Base-by-base conservation (phyloP, 2,113 vertebrate genomes). In the Scortum barcoo region DNA sequence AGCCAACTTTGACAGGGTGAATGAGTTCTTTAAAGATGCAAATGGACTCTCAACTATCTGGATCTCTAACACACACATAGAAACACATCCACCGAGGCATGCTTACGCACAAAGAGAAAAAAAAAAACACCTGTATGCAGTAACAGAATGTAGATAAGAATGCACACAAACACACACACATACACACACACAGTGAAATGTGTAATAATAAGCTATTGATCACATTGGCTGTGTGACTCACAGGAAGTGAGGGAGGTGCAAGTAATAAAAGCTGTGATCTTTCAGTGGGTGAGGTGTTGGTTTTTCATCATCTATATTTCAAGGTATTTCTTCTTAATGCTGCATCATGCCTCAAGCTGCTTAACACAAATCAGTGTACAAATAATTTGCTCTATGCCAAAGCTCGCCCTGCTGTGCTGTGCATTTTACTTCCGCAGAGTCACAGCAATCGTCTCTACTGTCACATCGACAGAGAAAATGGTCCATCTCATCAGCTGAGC, bases 121-220 rank as follows among this genome's bases (percentile, higher is more conserved):
- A 62, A 38, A 40, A 24, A 33, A 50, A 26, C 75, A 78, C 75
- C 50, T 56, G 57, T 75, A 12, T 50, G 30, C 56, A 53, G 30
- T 57, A 36, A 53, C 13, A 46, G 8, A 57, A 10, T 4, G 48
- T 13, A 11, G 33, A 69, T 19, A 44, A 20, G 33, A 3, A 26
- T 62, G 20, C 58, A 44, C 48, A 28, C 33, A 26, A 20, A 50
- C 36, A 36, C 51, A 40, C 20, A 20, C 50, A 69, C 30, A 73
- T 16, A 51, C 50, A 26, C 66, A 54, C 46, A 36, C 12, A 5
- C 14, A 28, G 10, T 54, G 8, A 73, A 40, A 53, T 33, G 69
- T 69, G 68, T 57, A 86, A 84, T 93, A 86, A 91, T 89, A 78
- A 63, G 79, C 19, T 89, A 92, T 91, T 83, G 89, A 89, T 91